phyloP scores from a whole-genome alignment of 2,113 vertebrate genomes.

The Oryzias javanicus region DNA sequence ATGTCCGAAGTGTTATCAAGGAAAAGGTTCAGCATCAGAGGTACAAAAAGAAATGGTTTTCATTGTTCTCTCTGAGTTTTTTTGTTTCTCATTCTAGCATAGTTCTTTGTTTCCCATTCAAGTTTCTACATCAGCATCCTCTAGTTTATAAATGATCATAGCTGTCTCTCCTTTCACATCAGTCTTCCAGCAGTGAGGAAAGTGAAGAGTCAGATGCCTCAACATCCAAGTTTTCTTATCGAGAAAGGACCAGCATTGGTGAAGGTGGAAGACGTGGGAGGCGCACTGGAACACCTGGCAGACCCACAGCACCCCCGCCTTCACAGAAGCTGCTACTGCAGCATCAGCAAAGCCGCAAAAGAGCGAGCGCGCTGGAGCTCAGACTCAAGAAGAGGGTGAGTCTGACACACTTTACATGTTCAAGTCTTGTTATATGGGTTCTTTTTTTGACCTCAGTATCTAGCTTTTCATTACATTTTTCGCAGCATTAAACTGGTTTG shows the following conservation, averaged over 20 bases:
- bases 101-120: background rate
- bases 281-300: conserved; percentile 36
- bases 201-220: conserved; percentile 60
- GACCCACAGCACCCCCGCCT: conserved; percentile 73
- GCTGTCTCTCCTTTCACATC: background rate
- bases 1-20: conserved; percentile 93
- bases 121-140: conserved; percentile 5
- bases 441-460: no score
- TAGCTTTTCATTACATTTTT: background rate
- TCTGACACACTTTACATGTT: background rate
- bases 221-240: conserved; percentile 61
- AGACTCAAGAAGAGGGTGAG: conserved; percentile 77
- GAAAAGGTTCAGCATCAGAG: conserved; percentile 76
- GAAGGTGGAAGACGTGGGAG: conserved; percentile 36
- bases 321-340: conserved; percentile 79
- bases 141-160: background rate
- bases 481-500: background rate
- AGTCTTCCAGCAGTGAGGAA: conserved; percentile 76
- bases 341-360: conserved; percentile 78
- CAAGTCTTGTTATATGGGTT: background rate
- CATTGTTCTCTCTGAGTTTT: background rate
- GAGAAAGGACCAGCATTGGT: conserved; percentile 66
- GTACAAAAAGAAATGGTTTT: conserved; percentile 41
- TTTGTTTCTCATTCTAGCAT: background rate
- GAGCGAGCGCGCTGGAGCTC: conserved; percentile 75